Base-by-base conservation (phyloP, 2,113 vertebrate genomes). In the Entomyzon cyanotis region DNA sequence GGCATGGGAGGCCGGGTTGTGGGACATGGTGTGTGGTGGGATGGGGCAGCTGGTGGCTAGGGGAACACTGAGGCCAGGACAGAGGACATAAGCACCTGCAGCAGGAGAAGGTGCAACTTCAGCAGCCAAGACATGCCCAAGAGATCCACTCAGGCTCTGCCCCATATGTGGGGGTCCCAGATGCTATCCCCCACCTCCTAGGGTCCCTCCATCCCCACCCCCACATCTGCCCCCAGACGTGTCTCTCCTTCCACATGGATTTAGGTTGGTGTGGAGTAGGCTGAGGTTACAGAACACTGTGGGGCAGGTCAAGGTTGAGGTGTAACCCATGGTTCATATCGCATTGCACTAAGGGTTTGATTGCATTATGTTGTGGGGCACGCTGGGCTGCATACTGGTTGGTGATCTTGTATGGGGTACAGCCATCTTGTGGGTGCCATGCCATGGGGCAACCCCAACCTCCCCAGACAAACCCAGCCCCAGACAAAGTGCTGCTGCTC, bases 1-100 rank as follows among this genome's bases (percentile, higher is more conserved):
- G 68, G 37, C 33, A 20, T 42, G 42, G 25, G 31, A 14, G 17
- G 47, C 20, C 10, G 39, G 39, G 5, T 7, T 47, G 9, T 47
- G 42, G 42, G 35, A 42, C 15, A 33, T 42, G 44, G 37, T 37
- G 50, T 65, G 35, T 0, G 0, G 31, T 65, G 50, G 31, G 18
- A 42, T 0, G 0, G 25, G 49, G 11, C 21, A 42, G 25, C 31
- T 7, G 5, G 18, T 58, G 59, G 10, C 19, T 33, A 28, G 33
- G 52, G 44, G 12, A 44, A 3, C 18, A 14, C 27, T 50, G 31
- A 28, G 12, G 18, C 18, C 27, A 28, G 18, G 44, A 28, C 12
- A 56, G 33, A 52, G 52, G 44, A 59, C 19, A 15, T 39, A 30
- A 59, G 44, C 52, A 33, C 13, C 24, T 47, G 11, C 30, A 79